Evolutionary conservation across 2,113 vertebrate genomes (phyloP).

Genomic region (Entelurus aequoreus): DNA sequence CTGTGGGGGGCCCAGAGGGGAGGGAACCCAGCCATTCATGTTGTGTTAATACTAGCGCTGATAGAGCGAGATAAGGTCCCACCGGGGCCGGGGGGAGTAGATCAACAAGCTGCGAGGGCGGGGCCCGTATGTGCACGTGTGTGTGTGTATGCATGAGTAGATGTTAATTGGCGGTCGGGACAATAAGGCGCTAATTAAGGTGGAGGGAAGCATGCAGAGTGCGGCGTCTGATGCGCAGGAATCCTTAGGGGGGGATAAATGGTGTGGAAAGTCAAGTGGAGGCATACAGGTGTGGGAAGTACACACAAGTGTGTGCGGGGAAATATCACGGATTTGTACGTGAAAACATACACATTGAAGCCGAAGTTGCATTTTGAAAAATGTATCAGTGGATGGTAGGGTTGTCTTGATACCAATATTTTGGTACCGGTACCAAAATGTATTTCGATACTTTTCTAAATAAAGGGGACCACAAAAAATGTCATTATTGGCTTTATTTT

Average conservation of each 20-base stretch:
- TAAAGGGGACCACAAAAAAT: too few relatives aligned
- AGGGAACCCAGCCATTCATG: conserved; percentile 49
- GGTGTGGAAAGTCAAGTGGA: conserved; percentile 32
- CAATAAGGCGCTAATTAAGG: conserved; percentile 59
- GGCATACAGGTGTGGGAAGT: too few relatives aligned
- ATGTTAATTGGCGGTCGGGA: conserved; percentile 58
- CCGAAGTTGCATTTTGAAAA: too few relatives aligned
- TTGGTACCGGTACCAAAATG: too few relatives aligned
- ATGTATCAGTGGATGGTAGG: too few relatives aligned
- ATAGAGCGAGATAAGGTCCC: conserved; percentile 58
- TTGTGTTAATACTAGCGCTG: conserved; percentile 58
- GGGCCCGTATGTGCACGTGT: not conserved
- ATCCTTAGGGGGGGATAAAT: conserved; percentile 49
- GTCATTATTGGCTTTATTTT: too few relatives aligned
- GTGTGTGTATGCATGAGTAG: conserved; percentile 32
- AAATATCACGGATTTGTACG: too few relatives aligned
- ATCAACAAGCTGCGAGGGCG: conserved; percentile 44
- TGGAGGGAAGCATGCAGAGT: conserved; percentile 18
- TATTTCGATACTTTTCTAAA: too few relatives aligned
- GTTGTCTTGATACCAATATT: too few relatives aligned
- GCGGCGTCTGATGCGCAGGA: conserved; percentile 54
- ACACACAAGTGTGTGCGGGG: too few relatives aligned
- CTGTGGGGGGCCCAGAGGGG: conserved; percentile 26
- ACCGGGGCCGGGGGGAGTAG: conserved; percentile 17
- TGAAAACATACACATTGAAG: too few relatives aligned